phyloP scores from a whole-genome alignment of 2,113 vertebrate genomes.

The Clupea harengus region DNA sequence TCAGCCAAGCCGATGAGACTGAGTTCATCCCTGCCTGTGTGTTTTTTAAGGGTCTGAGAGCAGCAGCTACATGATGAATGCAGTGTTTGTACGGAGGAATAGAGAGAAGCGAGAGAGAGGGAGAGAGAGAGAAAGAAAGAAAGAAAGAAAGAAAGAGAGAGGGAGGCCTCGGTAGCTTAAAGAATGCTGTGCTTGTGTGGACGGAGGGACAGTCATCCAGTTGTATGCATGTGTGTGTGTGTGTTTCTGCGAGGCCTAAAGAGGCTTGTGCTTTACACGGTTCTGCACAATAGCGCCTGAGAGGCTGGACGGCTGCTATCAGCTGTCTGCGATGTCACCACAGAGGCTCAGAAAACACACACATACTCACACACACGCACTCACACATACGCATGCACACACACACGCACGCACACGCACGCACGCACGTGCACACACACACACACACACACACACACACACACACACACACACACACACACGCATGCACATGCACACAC shows the following conservation, averaged over 20 bases:
- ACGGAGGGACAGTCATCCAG: constrained; percentile 27
- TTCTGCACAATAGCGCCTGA: constrained; percentile 45
- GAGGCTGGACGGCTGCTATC: constrained; percentile 39
- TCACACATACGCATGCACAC: constrained; percentile 14
- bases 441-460: constrained; percentile 19
- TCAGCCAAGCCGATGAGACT: background rate
- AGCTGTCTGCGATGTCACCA: constrained; percentile 50
- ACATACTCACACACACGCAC: constrained; percentile 5
- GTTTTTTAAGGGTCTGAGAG: constrained; percentile 31
- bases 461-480: constrained; percentile 34
- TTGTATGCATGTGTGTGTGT: constrained; percentile 35
- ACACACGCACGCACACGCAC: constrained; percentile 13
- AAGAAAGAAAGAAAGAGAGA: background rate
- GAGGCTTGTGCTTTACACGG: constrained; percentile 21
- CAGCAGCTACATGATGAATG: constrained; percentile 39
- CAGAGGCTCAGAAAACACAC: constrained; percentile 22
- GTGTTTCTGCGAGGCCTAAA: constrained; percentile 21
- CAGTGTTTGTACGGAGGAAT: constrained; percentile 33
- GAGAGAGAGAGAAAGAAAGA: constrained; percentile 15
- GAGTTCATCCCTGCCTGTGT: background rate
- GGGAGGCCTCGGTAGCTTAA: constrained; percentile 27
- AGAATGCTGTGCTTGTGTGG: constrained; percentile 42
- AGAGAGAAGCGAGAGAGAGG: background rate
- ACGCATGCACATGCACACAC: background rate
- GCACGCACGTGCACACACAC: constrained; percentile 16